These are phyloP conservation scores for Amniataba percoides DNA, from an alignment of 2,797 vertebrate species.

Conservation along the genomic window DNA sequence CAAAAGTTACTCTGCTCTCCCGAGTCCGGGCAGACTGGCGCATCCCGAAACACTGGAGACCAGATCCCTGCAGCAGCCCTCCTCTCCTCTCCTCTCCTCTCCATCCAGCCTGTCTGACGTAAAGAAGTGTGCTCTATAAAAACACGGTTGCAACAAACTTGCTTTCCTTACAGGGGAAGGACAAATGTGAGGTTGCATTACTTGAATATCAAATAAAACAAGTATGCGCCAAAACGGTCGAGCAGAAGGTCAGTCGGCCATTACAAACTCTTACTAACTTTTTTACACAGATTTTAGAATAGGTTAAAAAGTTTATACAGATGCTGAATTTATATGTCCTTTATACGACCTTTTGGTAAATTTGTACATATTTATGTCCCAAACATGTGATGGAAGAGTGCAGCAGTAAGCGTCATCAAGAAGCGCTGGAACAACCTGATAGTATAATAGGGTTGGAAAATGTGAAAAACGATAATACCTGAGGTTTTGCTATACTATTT, in stretches of 20 bases:
- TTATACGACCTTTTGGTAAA: background rate
- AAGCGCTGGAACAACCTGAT: slow-evolving; percentile 7
- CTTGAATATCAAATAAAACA: background rate
- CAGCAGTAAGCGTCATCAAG: background rate
- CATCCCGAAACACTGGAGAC: slow-evolving; percentile 63
- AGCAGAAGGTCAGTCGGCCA: background rate
- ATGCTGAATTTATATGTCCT: background rate
- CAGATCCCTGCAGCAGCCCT: slow-evolving; percentile 40
- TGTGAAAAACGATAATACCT: too few species aligned
- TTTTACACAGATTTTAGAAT: background rate
- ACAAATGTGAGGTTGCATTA: slow-evolving; percentile 1
- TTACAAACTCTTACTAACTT: background rate
- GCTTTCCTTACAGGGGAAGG: slow-evolving; percentile 7
- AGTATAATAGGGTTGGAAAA: background rate
- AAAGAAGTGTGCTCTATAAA: slow-evolving; percentile 15
- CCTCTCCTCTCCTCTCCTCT: slow-evolving; percentile 31
- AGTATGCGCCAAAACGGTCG: background rate
- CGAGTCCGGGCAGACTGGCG: slow-evolving; percentile 65
- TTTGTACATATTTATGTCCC: background rate
- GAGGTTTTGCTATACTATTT: background rate
- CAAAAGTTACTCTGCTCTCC: slow-evolving; percentile 81
- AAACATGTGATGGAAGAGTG: background rate
- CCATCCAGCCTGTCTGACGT: slow-evolving; percentile 18
- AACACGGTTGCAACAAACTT: slow-evolving; percentile 31
- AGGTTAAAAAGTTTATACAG: background rate